These are phyloP conservation scores for Tachuris rubrigastra DNA, from an alignment of 2,113 vertebrate species.

Conservation along the genomic window DNA sequence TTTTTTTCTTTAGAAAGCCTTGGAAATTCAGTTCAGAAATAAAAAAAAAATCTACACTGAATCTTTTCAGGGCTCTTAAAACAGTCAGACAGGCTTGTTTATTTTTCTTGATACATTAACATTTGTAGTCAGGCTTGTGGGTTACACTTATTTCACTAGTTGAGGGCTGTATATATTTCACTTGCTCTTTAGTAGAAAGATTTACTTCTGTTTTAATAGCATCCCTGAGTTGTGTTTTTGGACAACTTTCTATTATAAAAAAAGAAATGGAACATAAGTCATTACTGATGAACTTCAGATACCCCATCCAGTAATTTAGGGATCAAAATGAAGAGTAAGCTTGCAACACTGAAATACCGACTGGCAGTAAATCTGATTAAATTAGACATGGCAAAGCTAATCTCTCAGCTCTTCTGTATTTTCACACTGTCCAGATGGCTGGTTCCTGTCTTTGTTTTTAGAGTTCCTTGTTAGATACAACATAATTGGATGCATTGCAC, in stretches of 20 bases:
- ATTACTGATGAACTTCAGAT: not conserved
- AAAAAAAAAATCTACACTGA: not conserved
- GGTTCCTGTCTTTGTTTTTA: slow-evolving; percentile 7
- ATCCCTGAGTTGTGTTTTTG: not conserved
- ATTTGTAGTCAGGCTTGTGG: not conserved
- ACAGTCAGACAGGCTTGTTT: not conserved
- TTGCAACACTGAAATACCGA: not conserved
- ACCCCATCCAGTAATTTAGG: not conserved
- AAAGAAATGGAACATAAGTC: not conserved
- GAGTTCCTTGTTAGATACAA: not conserved
- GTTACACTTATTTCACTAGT: not conserved
- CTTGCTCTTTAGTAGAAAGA: not conserved
- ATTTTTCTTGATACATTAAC: not conserved
- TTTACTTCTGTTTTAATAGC: not conserved
- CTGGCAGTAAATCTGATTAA: slow-evolving; percentile 47
- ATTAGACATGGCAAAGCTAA: slow-evolving; percentile 11
- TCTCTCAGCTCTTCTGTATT: slow-evolving; percentile 17
- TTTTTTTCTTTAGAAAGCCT: not conserved
- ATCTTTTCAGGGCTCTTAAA: not conserved
- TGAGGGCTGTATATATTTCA: not conserved
- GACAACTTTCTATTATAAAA: not conserved
- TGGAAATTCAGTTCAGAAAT: not conserved
- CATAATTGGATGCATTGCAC: not conserved
- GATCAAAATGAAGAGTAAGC: not conserved
- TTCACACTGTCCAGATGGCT: slow-evolving; percentile 43